Evolutionary conservation across 2,797 vertebrate genomes (phyloP).

Genomic region (Taeniopygia guttata): DNA sequence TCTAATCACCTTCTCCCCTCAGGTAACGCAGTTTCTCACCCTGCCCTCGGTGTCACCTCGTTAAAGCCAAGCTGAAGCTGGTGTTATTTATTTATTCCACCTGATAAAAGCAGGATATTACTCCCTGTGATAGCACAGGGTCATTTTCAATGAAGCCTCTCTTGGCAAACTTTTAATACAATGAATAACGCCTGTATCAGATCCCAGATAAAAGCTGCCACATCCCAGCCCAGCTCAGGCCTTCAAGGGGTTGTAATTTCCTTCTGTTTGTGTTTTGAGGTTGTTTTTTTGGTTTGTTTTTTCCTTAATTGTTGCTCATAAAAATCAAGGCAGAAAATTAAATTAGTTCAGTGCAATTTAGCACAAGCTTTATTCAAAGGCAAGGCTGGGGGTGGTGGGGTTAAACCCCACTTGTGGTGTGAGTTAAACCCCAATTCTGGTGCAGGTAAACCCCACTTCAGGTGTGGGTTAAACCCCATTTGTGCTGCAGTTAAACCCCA

Average conservation of each 20-base stretch:
- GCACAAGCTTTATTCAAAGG: not conserved
- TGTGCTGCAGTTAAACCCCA: not conserved
- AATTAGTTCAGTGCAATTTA: constrained; percentile 38
- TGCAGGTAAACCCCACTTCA: accelerated
- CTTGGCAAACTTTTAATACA: constrained; percentile 63
- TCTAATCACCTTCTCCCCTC: not conserved
- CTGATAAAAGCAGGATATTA: constrained; percentile 69
- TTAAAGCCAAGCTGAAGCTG: constrained; percentile 16
- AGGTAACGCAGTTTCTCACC: not conserved
- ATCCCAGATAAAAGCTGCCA: constrained; percentile 61
- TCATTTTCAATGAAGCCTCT: constrained; percentile 51
- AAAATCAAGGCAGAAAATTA: constrained; percentile 55
- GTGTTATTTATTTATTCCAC: constrained; percentile 59
- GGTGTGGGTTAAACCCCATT: not conserved
- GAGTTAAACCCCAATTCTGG: not conserved
- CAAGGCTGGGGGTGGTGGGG: not conserved
- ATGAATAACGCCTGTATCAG: constrained; percentile 8
- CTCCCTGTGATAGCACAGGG: constrained; percentile 23
- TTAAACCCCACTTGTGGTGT: not conserved
- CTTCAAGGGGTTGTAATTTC: constrained; percentile 24
- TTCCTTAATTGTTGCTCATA: constrained; percentile 53
- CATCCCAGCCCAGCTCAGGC: constrained; percentile 19
- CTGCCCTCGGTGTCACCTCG: constrained; percentile 31
- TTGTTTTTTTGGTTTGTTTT: not conserved
- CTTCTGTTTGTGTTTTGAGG: not conserved